Base-by-base conservation (phyloP, 1,140 invertebrate species). In the Trissolcus basalis region DNA sequence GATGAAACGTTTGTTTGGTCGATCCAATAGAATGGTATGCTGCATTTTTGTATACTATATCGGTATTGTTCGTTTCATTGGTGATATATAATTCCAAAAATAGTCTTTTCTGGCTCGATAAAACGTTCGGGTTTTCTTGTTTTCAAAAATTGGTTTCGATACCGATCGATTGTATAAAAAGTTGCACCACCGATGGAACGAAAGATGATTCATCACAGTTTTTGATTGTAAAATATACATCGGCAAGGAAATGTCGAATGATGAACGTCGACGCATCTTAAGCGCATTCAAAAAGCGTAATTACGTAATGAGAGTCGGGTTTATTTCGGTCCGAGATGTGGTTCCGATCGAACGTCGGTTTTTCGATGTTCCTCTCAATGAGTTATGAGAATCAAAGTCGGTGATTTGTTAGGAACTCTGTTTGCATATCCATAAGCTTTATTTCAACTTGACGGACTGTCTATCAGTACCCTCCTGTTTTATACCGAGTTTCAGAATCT, bases 21-120 rank as follows among this genome's bases (percentile, higher is more conserved):
- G 39, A 64, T 19, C 9, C 32, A 32, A 64, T 65, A 32, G 1
- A 49, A 56, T 27, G 19, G 19, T 27, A 43, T 58, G 41, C 54
- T 65, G 50, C 51, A 59, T 13, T 47, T 68, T 59, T 12, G 58
- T 68, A 68, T 47, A 27, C 32, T 58, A 15, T 2, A 59, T 68
- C 64, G 64, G 41, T 13, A 53, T 61, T 10, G 5, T 50, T 44
- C 0, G n/a, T 13, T 54, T 6, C 9, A 49, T 44, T 13, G 13
- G 7, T 32, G 6, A 58, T 58, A 58, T 51, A 48, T 7, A 14
- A 5, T 55, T 65, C 44, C 13, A 67, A 67, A 67, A 58, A 67
- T 67, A 67, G 41, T 58, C 58, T 8, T 10, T 36, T 58, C 47
- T 12, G 19, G 1, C 1, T 45, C 43, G 43, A 45, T 45, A 45